Evolutionary conservation across 92 coral and sea anemone species (phyloP), one percentile per base, ranked within the genome.

Genomic region (Actinostola sp.): DNA sequence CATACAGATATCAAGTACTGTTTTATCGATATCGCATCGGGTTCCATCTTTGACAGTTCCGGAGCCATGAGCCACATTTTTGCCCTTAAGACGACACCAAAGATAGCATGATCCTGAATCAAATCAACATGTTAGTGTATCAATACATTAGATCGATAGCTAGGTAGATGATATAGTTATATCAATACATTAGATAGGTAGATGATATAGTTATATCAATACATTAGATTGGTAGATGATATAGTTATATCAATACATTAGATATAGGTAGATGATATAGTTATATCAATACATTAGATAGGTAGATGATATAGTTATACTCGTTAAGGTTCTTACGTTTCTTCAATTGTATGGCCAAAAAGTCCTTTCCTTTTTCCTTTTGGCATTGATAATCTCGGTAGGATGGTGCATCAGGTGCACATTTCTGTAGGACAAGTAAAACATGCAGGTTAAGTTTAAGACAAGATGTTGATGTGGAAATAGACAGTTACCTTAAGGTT

Each of bases 401-500:
- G 20, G 68, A 62, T 36, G 68, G 45, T 0, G 1, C 6, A 19
- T 0, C 21, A 8, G 49, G 26, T 16, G 42, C 34, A 41, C 53
- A 64, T 21, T 43, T 17, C 70, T 64, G 42, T 8, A 64, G 9
- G 15, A 8, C 21, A 21, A 64, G 42, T 64, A 20, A 21, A 23
- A 43, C 25, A 0, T 10, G 0, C 27, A 24, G 8, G 70, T 36
- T 23, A 0, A 61, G 17, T 35, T 8, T 26, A 1, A 26, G 13
- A 1, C 19, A 0, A 0, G 42, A 19, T 20, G 14, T 49, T 5
- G n/a, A 5, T 49, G 4, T 2, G 27, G 34, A 34, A 3, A 1
- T 33, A 17, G 34, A 62, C 6, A 17, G 9, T 30, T 8, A 92
- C 97, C 73, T 52, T 72, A 21, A 82, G 69, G 58, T 92, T 92